Base-by-base conservation (phyloP, 2,113 vertebrate species). In the Raja brachyura region DNA sequence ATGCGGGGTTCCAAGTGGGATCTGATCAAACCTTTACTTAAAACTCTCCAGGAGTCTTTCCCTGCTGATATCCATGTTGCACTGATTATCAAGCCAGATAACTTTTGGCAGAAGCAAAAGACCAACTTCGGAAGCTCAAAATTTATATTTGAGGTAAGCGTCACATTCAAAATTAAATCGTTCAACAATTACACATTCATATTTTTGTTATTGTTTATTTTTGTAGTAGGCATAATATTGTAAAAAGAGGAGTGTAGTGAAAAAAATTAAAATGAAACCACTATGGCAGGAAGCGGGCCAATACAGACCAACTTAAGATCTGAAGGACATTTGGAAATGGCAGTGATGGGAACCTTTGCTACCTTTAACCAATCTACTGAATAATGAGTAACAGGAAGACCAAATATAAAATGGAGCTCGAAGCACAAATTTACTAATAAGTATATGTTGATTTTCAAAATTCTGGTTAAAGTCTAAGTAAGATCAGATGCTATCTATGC, bases 81-180 rank as follows among this genome's bases (percentile, higher is more conserved):
- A 33, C 98, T 99, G 94, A 99, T 99, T 96, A 99, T 99, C 95
- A 99, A 99, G 95, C 99, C 99, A 0, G 99, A 99, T 96, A 99
- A 99, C 96, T 99, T 99, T 96, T 99, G 99, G 99, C 99, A 99
- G 96, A 99, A 99, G 86, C 99, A 99, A 96, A 99, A 99, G 95
- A 99, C 99, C 0, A 99, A 99, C 95, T 99, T 99, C 0, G 99
- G 99, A 95, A 99, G 98, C 94, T 98, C 99, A 90, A 99, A 99
- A 95, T 99, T 99, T 95, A 98, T 98, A 95, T 99, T 99, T 94
- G 99, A 99, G 98, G 99, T 99, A 94, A 96, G 95, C n/a, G 4
- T 76, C 28, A 48, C 14, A 33, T 39, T 78, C 25, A 3, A 68
- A 39, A 33, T 39, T 39, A 70, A 9, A 70, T 74, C n/a, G 18